Evolutionary conservation across 2,888 invertebrate species (phyloP).

Genomic region (Sceliomorpha sp.): DNA sequence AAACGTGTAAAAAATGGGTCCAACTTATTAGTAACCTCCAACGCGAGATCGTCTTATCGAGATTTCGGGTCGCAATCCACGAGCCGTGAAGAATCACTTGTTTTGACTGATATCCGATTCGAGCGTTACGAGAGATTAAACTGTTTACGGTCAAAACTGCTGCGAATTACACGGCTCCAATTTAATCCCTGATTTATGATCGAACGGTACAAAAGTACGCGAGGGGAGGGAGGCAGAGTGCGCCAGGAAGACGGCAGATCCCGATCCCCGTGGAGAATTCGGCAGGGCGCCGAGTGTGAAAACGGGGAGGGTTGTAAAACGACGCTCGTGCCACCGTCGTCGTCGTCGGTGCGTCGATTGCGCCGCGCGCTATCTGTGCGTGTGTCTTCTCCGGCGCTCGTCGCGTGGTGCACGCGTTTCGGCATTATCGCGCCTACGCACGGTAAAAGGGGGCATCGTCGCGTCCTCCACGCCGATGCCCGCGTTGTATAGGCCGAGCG

Average conservation of each 20-base stretch:
- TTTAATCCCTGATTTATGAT: conserved; percentile 78
- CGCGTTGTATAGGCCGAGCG: conserved; percentile 58
- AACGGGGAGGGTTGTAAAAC: conserved; percentile 54
- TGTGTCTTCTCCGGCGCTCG: conserved; percentile 14
- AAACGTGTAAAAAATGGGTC: conserved; percentile 9
- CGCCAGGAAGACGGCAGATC: conserved; percentile 57
- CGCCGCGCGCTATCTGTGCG: conserved; percentile 31
- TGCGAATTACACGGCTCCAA: conserved; percentile 73
- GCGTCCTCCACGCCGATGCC: conserved; percentile 22
- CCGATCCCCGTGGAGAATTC: conserved; percentile 77
- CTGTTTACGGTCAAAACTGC: conserved; percentile 77
- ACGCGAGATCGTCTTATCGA: conserved; percentile 19
- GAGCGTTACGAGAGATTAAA: conserved; percentile 72
- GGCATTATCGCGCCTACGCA: conserved; percentile 53
- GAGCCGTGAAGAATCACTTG: conserved; percentile 75
- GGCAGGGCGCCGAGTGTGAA: conserved; percentile 60
- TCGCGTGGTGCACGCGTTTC: no score
- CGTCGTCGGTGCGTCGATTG: no score
- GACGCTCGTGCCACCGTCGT: conserved; percentile 62
- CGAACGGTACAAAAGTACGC: no score
- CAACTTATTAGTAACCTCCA: conserved; percentile 37
- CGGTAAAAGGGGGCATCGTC: conserved; percentile 28
- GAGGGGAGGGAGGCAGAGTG: conserved; percentile 28
- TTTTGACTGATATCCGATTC: conserved; percentile 76
- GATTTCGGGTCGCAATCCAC: conserved; percentile 20